phyloP scores from a whole-genome alignment of 1,140 invertebrate genomes.

The Cydia fagiglandana region DNA sequence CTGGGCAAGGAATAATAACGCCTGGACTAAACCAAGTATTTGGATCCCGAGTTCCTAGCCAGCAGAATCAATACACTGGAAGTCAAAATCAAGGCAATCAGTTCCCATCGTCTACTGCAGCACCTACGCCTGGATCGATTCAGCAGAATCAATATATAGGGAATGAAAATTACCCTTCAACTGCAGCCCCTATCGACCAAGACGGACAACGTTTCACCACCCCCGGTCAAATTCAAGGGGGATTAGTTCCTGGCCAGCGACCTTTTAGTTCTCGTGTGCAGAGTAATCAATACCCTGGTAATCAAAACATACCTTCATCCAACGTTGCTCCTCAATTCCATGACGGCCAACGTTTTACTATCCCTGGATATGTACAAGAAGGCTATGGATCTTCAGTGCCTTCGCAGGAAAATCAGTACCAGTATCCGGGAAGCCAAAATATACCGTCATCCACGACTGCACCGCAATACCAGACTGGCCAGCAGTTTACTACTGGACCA shows the following conservation, averaged over 20 bases:
- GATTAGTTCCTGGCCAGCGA: not conserved
- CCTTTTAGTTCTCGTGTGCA: not conserved
- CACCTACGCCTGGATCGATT: not conserved
- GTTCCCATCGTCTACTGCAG: not conserved
- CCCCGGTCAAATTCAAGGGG: conserved; percentile 1
- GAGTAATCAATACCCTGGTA: not conserved
- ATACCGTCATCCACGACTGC: not conserved
- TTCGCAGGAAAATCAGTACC: not conserved
- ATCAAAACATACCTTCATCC: conserved; percentile 9
- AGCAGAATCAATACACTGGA: conserved; percentile 1
- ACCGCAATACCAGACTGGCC: conserved; percentile 7
- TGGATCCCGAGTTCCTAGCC: not conserved
- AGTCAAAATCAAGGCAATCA: not conserved
- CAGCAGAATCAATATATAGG: not conserved
- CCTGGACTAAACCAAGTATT: conserved; percentile 3
- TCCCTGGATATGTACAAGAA: not conserved
- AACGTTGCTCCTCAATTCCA: not conserved
- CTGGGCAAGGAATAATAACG: not conserved
- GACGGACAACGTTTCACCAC: not conserved
- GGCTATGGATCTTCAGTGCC: not conserved
- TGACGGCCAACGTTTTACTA: not conserved
- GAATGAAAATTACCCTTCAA: not conserved
- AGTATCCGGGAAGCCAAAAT: conserved; percentile 18
- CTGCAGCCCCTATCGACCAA: conserved; percentile 6
- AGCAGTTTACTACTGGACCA: conserved; percentile 1